These are phyloP conservation scores for Nemotelus pantherinus DNA, from an alignment of 2,888 invertebrate genomes.

Conservation along the genomic window DNA sequence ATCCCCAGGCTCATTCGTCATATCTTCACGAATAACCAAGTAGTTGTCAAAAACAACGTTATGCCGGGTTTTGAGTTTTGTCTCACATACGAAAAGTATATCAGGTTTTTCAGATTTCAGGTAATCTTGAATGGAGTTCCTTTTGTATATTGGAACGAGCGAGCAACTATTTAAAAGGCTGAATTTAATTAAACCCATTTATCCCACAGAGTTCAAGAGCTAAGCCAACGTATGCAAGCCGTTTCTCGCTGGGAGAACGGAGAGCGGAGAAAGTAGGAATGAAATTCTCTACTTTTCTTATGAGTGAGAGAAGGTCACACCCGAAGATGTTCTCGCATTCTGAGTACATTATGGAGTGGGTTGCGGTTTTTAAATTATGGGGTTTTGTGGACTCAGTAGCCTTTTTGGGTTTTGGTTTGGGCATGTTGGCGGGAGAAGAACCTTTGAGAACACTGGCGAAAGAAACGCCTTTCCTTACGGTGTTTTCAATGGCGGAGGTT, in stretches of 20 bases:
- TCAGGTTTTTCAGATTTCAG: background rate
- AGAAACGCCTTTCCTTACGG: background rate
- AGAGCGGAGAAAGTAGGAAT: background rate
- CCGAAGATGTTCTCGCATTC: background rate
- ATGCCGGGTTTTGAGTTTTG: background rate
- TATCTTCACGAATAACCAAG: background rate
- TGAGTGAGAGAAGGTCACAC: background rate
- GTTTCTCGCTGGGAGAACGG: background rate
- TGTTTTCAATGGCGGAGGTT: background rate
- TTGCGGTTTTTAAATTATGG: no score
- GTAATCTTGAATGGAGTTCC: background rate
- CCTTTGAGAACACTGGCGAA: background rate
- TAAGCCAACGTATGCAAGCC: background rate
- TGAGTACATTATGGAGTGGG: no score
- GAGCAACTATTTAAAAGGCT: background rate
- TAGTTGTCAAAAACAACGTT: background rate
- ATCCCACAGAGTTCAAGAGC: background rate
- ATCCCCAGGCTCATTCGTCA: background rate
- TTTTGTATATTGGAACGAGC: background rate
- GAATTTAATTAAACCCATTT: background rate
- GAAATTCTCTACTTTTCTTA: background rate
- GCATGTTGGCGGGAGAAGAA: no score
- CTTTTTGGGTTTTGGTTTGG: no score
- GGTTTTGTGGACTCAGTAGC: no score
- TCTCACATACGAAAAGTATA: background rate